Percentiles rank a stretch among this genome's conserved stretches.
These are phyloP conservation scores for Drosophila buzzatii DNA, from an alignment of 2,888 invertebrate genomes.

Conservation along the genomic window DNA sequence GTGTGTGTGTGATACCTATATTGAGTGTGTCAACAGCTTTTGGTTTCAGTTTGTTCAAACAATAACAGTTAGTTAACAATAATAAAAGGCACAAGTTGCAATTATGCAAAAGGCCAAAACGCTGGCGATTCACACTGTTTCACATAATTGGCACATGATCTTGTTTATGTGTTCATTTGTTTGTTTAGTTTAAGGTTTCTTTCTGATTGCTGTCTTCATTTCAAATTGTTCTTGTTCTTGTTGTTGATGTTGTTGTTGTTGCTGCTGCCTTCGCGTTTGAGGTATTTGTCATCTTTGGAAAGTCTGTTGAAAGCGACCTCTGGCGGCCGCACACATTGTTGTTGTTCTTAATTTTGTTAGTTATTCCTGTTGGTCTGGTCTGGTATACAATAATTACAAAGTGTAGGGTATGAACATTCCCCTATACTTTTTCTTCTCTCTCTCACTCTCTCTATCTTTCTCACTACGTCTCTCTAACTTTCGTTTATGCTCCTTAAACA, in stretches of 20 bases:
- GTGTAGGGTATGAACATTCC: constrained; percentile 40
- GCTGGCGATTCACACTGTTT: constrained; percentile 72
- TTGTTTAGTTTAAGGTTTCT: constrained; percentile 19
- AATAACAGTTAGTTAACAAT: constrained; percentile 78
- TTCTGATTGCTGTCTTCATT: constrained; percentile 36
- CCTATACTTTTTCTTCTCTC: constrained; percentile 37
- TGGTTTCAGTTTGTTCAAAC: constrained; percentile 76
- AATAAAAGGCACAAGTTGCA: constrained; percentile 78
- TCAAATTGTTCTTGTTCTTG: constrained; percentile 33
- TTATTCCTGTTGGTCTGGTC: constrained; percentile 56
- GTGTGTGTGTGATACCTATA: constrained; percentile 31
- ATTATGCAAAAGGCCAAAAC: constrained; percentile 77
- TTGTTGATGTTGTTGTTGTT: constrained; percentile 34
- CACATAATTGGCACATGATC: constrained; percentile 68
- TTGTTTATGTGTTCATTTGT: constrained; percentile 47
- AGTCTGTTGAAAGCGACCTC: constrained; percentile 71
- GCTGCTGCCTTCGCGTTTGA: constrained; percentile 74
- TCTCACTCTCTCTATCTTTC: constrained; percentile 12
- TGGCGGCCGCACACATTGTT: constrained; percentile 49
- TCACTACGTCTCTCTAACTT: constrained; percentile 19
- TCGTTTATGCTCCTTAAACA: constrained; percentile 63
- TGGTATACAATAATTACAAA: constrained; percentile 42
- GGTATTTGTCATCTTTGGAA: constrained; percentile 82
- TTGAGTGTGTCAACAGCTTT: constrained; percentile 72
- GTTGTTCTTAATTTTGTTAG: constrained; percentile 27